phyloP scores from a whole-genome alignment of 2,113 vertebrate genomes.

The Daubentonia madagascariensis region DNA sequence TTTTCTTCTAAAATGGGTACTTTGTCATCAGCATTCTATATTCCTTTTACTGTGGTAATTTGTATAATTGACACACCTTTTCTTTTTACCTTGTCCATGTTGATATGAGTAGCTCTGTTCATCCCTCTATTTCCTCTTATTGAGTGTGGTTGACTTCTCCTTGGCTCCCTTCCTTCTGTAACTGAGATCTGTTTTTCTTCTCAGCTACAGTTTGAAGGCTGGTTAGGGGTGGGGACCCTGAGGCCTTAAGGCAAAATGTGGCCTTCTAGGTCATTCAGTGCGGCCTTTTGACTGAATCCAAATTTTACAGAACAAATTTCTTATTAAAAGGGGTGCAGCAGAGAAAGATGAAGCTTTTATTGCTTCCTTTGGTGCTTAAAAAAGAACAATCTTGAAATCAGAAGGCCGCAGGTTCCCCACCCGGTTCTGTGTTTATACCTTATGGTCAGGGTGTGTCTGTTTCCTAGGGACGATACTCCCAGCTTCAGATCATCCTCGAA shows the following conservation, averaged over 20 bases:
- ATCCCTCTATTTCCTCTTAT: background rate
- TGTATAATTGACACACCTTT: background rate
- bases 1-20: background rate
- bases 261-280: too few relatives aligned
- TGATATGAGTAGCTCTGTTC: background rate
- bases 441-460: background rate
- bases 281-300: too few relatives aligned
- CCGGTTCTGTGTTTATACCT: background rate
- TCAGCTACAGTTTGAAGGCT: background rate
- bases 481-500: background rate
- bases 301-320: too few relatives aligned
- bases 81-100: background rate
- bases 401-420: too few relatives aligned
- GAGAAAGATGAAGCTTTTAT: too few relatives aligned
- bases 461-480: background rate
- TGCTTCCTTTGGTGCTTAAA: too few relatives aligned
- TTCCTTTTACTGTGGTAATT: constrained; percentile 26
- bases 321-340: too few relatives aligned
- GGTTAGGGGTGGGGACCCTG: too few relatives aligned
- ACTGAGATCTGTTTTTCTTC: background rate
- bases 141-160: background rate
- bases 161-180: background rate
- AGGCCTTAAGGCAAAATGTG: too few relatives aligned
- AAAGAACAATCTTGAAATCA: too few relatives aligned
- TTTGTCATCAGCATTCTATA: background rate